Conservation (phyloP, 1,140 invertebrate species). For the Anoplolepis gracilipes region DNA sequence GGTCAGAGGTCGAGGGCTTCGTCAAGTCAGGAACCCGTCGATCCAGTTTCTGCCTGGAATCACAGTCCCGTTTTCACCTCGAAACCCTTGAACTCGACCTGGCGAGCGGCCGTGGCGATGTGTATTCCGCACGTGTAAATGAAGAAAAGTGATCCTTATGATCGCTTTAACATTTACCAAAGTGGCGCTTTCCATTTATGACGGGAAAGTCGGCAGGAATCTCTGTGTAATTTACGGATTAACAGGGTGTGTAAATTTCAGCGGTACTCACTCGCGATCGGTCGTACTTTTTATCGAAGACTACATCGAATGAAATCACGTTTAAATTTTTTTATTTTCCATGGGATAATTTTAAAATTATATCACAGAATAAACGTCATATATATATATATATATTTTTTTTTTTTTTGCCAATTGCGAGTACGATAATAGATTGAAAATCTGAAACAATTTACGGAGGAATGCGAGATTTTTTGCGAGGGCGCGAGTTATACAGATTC, state of each 20-base stretch:
- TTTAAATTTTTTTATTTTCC: not conserved
- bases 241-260: constrained; percentile 22
- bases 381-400: too few relatives aligned
- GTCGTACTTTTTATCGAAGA: not conserved
- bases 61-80: constrained; percentile 78
- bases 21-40: constrained; percentile 81
- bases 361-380: too few relatives aligned
- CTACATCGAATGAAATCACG: too few relatives aligned
- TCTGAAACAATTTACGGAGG: not conserved
- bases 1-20: constrained; percentile 80
- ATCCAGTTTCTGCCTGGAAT: constrained; percentile 80
- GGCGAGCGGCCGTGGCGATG: constrained; percentile 33
- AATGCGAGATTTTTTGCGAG: not conserved
- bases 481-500: not conserved
- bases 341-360: not conserved
- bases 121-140: constrained; percentile 67
- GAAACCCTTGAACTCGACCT: constrained; percentile 79
- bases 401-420: not conserved
- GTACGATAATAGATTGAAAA: not conserved
- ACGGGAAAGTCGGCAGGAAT: constrained; percentile 3
- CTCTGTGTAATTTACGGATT: constrained; percentile 8
- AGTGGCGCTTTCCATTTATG: not conserved
- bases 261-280: constrained; percentile 33
- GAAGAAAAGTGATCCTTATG: constrained; percentile 47
- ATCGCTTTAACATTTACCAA: constrained; percentile 51